Evolutionary conservation across 2,797 vertebrate genomes (phyloP).

Genomic region (Sandelia bainsii): DNA sequence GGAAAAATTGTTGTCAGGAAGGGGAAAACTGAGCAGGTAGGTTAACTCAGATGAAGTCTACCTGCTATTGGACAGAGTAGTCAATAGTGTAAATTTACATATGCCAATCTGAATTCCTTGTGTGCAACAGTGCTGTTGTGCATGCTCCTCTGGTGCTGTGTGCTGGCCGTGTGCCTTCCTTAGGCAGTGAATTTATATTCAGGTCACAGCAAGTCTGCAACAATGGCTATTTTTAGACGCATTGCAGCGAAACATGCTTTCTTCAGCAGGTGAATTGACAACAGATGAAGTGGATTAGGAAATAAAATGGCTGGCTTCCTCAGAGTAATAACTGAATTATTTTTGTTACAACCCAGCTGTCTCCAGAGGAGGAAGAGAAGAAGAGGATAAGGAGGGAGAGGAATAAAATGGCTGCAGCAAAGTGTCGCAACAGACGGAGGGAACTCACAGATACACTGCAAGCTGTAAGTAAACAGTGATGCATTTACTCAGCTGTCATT

Average conservation of each 20-base stretch:
- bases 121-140: constrained; percentile 67
- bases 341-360: constrained; percentile 84
- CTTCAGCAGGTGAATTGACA: constrained; percentile 64
- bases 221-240: constrained; percentile 89
- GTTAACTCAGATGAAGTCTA: constrained; percentile 51
- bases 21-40: constrained; percentile 93
- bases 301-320: constrained; percentile 68
- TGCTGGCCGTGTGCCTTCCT: constrained; percentile 72
- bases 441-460: constrained; percentile 95
- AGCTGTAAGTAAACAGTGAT: constrained; percentile 88
- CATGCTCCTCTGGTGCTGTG: constrained; percentile 61
- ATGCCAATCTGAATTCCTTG: constrained; percentile 58
- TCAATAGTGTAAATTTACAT: constrained; percentile 53
- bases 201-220: constrained; percentile 87
- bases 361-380: constrained; percentile 96
- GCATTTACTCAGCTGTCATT: constrained; percentile 66
- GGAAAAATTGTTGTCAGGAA: constrained; percentile 89
- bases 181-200: constrained; percentile 84
- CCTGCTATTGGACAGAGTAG: constrained; percentile 61
- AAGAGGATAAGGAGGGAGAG: constrained; percentile 94
- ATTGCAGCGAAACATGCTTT: constrained; percentile 82
- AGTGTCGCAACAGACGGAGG: constrained; percentile 94
- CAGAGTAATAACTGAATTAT: constrained; percentile 61
- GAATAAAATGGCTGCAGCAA: constrained; percentile 98
- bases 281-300: constrained; percentile 60